Percentiles rank a stretch among this genome's conserved stretches.
Evolutionary conservation across 92 coral and sea anemone species (phyloP).

Genomic region (Zoanthus gigantus): DNA sequence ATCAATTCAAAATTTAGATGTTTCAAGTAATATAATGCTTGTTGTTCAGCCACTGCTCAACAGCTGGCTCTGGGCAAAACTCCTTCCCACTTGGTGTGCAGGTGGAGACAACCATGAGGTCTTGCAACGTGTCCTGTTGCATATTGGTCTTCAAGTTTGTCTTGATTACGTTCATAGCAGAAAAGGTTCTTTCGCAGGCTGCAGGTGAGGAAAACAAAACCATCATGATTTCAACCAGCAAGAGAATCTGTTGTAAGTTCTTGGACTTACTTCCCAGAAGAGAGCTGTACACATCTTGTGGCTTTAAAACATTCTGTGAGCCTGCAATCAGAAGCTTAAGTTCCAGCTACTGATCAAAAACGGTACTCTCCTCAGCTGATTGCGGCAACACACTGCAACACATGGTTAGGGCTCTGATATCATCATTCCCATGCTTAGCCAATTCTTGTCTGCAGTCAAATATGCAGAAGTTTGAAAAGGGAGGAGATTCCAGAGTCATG

Average conservation of each 20-base stretch:
- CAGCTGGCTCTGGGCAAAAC: constrained; percentile 5
- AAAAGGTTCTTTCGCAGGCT: constrained; percentile 18
- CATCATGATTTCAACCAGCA: constrained; percentile 17
- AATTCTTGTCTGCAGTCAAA: neutral
- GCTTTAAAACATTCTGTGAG: neutral
- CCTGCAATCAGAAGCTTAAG: constrained; percentile 5
- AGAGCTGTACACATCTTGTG: constrained; percentile 20
- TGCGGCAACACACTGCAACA: constrained; percentile 8
- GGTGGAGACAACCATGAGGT: constrained; percentile 27
- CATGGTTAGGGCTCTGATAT: constrained; percentile 4
- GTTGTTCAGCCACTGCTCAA: constrained; percentile 3
- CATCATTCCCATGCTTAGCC: constrained; percentile 14
- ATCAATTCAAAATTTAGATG: neutral
- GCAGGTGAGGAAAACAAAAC: constrained; percentile 14
- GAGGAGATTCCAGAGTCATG: constrained; percentile 9
- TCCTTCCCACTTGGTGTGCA: constrained; percentile 18
- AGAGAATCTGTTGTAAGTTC: constrained; percentile 2
- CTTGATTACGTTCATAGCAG: constrained; percentile 3
- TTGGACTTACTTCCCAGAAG: constrained; percentile 15
- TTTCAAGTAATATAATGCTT: neutral
- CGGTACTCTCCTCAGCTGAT: constrained; percentile 9
- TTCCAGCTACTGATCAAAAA: neutral
- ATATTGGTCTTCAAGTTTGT: constrained; percentile 19
- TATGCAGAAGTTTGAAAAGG: neutral
- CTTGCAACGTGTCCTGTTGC: constrained; percentile 18